A percentile compares a stretch with the other conserved stretches of the same genome.
Conservation (phyloP, 2,113 vertebrate genomes). For the Oenanthe melanoleuca region DNA sequence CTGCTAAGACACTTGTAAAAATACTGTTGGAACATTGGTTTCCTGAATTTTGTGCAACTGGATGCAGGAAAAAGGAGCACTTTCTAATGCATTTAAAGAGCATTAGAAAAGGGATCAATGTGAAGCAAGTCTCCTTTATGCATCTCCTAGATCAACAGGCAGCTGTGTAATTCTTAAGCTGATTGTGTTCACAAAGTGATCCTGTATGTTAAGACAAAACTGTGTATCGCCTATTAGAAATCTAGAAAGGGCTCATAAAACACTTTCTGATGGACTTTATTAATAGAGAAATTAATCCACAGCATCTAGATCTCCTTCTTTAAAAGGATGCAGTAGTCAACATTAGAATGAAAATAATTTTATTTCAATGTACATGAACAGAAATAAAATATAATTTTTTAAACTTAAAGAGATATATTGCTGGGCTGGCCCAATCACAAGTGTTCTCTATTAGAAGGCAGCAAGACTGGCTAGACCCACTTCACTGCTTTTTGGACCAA, state of each 20-base stretch:
- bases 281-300: neutral
- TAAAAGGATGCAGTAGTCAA: neutral
- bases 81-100: neutral
- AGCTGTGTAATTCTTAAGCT: neutral
- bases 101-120: neutral
- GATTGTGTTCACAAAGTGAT: neutral
- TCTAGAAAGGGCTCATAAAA: neutral
- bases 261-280: neutral
- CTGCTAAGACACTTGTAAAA: neutral
- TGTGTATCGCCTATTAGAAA: neutral
- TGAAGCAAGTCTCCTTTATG: neutral
- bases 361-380: constrained; percentile 61
- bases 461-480: neutral
- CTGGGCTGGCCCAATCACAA: constrained; percentile 44
- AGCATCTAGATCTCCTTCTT: neutral
- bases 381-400: constrained; percentile 44
- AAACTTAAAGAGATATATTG: constrained; percentile 51
- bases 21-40: neutral
- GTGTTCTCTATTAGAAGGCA: neutral
- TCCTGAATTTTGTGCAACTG: neutral
- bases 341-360: constrained; percentile 60
- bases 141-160: neutral
- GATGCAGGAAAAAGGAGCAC: neutral
- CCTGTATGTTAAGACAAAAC: neutral
- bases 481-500: neutral